A percentile compares a stretch with the other conserved stretches of the same genome.
These are phyloP conservation scores for Stictonetta naevosa DNA, from an alignment of 2,113 vertebrate species.

Conservation along the genomic window DNA sequence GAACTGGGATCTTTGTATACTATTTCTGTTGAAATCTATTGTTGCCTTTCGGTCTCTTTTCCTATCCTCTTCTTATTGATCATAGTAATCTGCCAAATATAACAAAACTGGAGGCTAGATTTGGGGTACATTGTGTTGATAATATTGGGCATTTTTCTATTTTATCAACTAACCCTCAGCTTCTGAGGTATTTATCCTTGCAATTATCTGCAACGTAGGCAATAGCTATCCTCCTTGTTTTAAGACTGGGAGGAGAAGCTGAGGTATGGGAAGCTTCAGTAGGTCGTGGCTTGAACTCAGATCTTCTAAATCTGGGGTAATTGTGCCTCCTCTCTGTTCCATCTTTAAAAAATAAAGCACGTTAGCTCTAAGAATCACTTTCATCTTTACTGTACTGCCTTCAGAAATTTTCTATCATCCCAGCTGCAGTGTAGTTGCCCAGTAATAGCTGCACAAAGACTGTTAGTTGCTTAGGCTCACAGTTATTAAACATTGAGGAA, in stretches of 20 bases:
- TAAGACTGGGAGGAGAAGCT: background rate
- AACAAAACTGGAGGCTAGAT: background rate
- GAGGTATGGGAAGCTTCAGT: background rate
- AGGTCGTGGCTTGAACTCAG: constrained; percentile 34
- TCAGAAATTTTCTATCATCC: background rate
- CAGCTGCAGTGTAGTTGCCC: background rate
- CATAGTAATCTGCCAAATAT: background rate
- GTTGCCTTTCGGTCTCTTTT: background rate
- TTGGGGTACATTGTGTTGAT: background rate
- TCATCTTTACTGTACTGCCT: constrained; percentile 23
- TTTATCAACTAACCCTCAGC: background rate
- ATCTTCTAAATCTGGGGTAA: constrained; percentile 25
- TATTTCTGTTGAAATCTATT: background rate
- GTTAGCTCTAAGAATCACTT: background rate
- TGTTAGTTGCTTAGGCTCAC: background rate
- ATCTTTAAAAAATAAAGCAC: background rate
- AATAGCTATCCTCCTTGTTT: background rate
- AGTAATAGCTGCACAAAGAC: background rate
- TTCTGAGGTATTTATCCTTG: background rate
- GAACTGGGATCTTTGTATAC: background rate
- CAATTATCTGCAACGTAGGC: background rate
- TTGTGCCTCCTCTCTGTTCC: constrained; percentile 30
- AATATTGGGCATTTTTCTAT: background rate
- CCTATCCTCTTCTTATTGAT: background rate
- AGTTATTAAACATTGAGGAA: background rate